Base-by-base conservation (phyloP, 2,113 vertebrate genomes). In the Rostratula benghalensis region DNA sequence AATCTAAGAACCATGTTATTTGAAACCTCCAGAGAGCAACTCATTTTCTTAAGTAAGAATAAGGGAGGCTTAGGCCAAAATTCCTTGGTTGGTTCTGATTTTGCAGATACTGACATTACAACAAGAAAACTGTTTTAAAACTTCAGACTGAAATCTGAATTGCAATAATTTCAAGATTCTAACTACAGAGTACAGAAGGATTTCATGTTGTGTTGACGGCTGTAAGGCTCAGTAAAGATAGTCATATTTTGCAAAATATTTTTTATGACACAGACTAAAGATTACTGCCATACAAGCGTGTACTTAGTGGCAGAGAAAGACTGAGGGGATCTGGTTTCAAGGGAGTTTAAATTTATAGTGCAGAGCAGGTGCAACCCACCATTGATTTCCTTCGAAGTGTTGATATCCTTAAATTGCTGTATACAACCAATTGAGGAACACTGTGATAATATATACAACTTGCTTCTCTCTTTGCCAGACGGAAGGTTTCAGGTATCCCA, bases 401-500 rank as follows among this genome's bases (percentile, higher is more conserved):
- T 57, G 17, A 37, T 6, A 63, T 35, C 48, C 64, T 53, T 53
- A 23, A 39, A 41, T 9, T 78, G 33, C 22, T 90, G 24, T 39
- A 7, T 33, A 22, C 41, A 87, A 45, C 35, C 45, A 13, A 1
- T 1, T 6, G 11, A 76, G 15, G 45, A 46, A 13, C 23, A 17
- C 23, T 28, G 24, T 82, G n/a, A 7, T 76, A 69, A 92, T 6
- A 20, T 21, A 2, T 28, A 5, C 41, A 19, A 16, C 35, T 65
- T 83, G 23, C 43, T 50, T 89, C 60, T 97, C 89, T 94, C 39
- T 39, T 81, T 96, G 63, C 39, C 97, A 99, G 99, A 98, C 98
- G 0, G 98, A 99, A 81, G 98, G 99, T 41, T 99, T 99, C 96
- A 98, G 98, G 23, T 99, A 98, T 69, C 99, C 99, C 16, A 97